These are phyloP conservation scores for Pachydiplax longipennis DNA, from an alignment of 2,888 invertebrate genomes.

Conservation along the genomic window DNA sequence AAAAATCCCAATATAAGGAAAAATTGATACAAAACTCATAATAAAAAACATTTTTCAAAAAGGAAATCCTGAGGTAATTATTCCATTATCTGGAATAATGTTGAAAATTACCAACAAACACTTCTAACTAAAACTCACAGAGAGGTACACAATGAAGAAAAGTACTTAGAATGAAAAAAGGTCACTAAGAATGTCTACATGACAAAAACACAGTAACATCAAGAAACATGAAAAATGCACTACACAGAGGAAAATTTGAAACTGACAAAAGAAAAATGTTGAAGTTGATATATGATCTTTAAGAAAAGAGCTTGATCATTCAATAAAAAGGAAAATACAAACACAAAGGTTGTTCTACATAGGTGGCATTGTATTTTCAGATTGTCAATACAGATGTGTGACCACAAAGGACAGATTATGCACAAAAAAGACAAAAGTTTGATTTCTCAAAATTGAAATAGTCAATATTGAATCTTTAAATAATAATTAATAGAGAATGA, in stretches of 20 bases:
- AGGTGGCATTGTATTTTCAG: constrained; percentile 43
- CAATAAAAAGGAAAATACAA: constrained; percentile 18
- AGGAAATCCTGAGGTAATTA: neutral
- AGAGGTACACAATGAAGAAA: neutral
- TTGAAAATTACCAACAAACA: neutral
- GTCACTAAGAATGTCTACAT: constrained; percentile 29
- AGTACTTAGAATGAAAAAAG: neutral
- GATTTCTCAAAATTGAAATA: constrained; percentile 42
- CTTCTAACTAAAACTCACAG: constrained; percentile 35
- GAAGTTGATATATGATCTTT: neutral
- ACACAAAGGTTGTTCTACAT: constrained; percentile 13
- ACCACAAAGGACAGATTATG: constrained; percentile 24
- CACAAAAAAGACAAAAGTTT: constrained; percentile 38
- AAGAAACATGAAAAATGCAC: constrained; percentile 25
- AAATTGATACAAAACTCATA: too few species aligned
- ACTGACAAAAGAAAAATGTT: constrained; percentile 13
- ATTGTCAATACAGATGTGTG: constrained; percentile 35
- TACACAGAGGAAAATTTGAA: neutral
- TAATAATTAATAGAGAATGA: constrained; percentile 44
- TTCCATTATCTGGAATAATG: neutral
- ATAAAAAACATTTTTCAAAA: neutral
- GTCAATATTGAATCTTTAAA: constrained; percentile 18
- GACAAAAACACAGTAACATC: constrained; percentile 37
- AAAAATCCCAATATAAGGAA: too few species aligned
- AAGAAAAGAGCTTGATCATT: too few species aligned